Base-by-base conservation (phyloP, 2,113 vertebrate genomes). In the Piaya cayana region DNA sequence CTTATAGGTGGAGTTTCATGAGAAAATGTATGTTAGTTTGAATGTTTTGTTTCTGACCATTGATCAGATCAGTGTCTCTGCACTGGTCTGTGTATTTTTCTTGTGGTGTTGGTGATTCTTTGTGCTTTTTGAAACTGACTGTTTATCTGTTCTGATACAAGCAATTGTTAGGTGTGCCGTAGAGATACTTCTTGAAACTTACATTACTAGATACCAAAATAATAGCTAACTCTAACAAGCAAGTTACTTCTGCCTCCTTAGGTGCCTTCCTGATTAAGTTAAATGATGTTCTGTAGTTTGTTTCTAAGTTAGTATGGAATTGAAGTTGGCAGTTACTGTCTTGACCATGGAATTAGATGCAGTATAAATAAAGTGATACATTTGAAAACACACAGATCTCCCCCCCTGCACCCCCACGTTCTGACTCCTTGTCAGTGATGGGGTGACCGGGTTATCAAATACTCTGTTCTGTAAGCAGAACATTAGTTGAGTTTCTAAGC, bases 401-500 rank as follows among this genome's bases (percentile, higher is more conserved):
- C 8, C 15, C 2, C 2, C 12, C 4, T 3, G 11, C 9, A 16
- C 5, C 8, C 26, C 25, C 4, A 9, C 1, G 72, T 75, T 69
- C 18, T 90, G 37, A 36, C 15, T 43, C 15, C 43, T 68, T 30
- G 16, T 43, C 15, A 3, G 0, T 52, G n/a, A 16, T 82, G 39
- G 18, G 15, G 13, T 64, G 32, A 60, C 50, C 4, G 26, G 25
- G 30, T 79, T 1, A 2, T 72, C 60, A 37, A 16, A n/a, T 92
- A 45, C 7, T 67, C 8, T 11, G 6, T 49, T 30, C n/a, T 67
- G 8, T 37, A 59, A 75, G 25, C 37, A 67, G 27, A 39, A 18
- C 2, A 10, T 36, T 15, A 42, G 32, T 72, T 7, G 14, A 17
- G 23, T 82, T 84, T 79, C 30, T 62, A 5, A 74, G 23, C 19